Percentiles rank a stretch among this genome's conserved stretches.
phyloP scores from a whole-genome alignment of 2,797 vertebrate genomes.

The Emydoidea blandingii region DNA sequence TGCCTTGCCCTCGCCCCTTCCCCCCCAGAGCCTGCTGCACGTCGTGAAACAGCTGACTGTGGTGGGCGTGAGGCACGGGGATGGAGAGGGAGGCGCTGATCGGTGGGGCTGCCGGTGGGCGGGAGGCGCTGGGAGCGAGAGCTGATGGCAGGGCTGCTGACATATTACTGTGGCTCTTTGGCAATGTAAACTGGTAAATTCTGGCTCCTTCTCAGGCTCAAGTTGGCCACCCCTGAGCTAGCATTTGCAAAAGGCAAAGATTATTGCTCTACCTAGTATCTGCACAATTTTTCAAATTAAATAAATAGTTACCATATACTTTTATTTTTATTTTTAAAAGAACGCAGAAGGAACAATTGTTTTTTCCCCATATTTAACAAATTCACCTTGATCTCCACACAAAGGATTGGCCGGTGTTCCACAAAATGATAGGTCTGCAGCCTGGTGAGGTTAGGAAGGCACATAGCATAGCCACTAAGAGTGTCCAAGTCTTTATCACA shows the following conservation, averaged over 20 bases:
- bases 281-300: background rate
- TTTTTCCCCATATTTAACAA: fast-evolving
- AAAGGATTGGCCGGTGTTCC: conserved; percentile 91
- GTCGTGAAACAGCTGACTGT: too few species aligned
- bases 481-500: conserved; percentile 98
- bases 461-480: conserved; percentile 94
- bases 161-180: too few species aligned
- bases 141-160: too few species aligned
- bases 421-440: conserved; percentile 85
- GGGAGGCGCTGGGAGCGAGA: too few species aligned
- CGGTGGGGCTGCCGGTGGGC: too few species aligned
- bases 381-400: conserved; percentile 95
- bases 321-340: background rate
- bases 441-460: conserved; percentile 95
- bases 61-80: too few species aligned
- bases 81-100: too few species aligned
- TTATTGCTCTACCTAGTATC: background rate
- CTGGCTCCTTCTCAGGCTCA: too few species aligned
- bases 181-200: too few species aligned
- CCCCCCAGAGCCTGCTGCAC: too few species aligned
- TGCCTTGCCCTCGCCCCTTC: too few species aligned
- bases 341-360: background rate
- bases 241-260: background rate
- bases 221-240: background rate
- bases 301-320: background rate